Conservation (phyloP, 2,113 vertebrate genomes). For the Gila orcuttii region DNA sequence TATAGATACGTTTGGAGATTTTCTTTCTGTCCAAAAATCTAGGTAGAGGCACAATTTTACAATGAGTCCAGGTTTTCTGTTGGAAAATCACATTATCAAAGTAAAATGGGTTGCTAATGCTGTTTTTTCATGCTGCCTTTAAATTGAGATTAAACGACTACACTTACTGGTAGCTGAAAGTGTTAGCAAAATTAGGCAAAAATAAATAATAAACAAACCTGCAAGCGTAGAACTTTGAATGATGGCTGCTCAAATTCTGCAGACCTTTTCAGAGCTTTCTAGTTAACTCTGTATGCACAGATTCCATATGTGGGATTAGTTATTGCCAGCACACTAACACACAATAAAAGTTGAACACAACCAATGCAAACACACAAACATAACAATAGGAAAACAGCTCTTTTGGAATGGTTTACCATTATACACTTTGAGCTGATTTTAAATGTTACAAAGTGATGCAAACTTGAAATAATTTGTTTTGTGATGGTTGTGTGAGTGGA, state of each 20-base stretch:
- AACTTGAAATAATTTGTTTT: neutral
- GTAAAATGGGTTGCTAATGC: no score
- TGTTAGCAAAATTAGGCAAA: neutral
- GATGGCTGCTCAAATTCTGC: neutral
- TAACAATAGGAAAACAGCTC: neutral
- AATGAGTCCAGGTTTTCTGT: neutral
- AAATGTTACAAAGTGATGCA: neutral
- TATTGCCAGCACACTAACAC: neutral
- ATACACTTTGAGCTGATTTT: neutral
- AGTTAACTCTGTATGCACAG: neutral
- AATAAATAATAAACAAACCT: neutral
- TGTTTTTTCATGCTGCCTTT: no score
- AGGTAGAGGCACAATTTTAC: neutral
- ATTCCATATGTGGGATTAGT: constrained; percentile 7
- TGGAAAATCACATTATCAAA: neutral
- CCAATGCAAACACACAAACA: neutral
- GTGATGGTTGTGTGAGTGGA: neutral
- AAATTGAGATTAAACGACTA: no score
- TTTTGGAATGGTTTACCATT: neutral
- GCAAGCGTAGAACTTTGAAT: neutral
- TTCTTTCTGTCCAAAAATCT: neutral
- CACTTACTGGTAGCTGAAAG: neutral
- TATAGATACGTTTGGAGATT: neutral
- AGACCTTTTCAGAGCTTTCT: neutral
- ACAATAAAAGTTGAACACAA: neutral